Conservation (phyloP, 2,888 invertebrate genomes). For the Cerceris rybyensis region DNA sequence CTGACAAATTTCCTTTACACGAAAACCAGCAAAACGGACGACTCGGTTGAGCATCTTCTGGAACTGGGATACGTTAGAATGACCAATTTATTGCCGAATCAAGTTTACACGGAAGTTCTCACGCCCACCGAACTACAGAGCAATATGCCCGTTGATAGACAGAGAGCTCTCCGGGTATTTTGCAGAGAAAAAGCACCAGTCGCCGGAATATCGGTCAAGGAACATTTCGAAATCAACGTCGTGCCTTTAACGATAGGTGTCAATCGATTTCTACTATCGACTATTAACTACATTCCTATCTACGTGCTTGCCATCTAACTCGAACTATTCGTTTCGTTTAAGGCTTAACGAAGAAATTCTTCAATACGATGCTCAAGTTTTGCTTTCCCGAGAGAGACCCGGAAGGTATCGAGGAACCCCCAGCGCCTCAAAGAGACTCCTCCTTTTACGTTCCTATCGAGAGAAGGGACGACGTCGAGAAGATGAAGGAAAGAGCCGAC, state of each 20-base stretch:
- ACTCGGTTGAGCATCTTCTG: slow-evolving; percentile 97
- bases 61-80: slow-evolving; percentile 98
- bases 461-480: slow-evolving; percentile 96
- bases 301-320: not conserved
- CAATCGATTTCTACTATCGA: too few species aligned
- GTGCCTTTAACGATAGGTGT: slow-evolving; percentile 94
- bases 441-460: slow-evolving; percentile 95
- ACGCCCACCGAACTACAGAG: slow-evolving; percentile 90
- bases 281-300: not conserved
- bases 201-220: slow-evolving; percentile 99
- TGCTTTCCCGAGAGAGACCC: slow-evolving; percentile 97
- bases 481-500: slow-evolving; percentile 98
- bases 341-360: slow-evolving; percentile 97
- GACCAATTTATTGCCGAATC: slow-evolving; percentile 96
- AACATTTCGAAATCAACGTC: slow-evolving; percentile 99
- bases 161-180: slow-evolving; percentile 94
- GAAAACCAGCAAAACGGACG: slow-evolving; percentile 97
- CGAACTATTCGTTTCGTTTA: slow-evolving; percentile 2
- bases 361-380: slow-evolving; percentile 97
- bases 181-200: slow-evolving; percentile 98
- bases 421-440: slow-evolving; percentile 87
- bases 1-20: slow-evolving; percentile 98
- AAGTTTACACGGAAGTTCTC: slow-evolving; percentile 94
- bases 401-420: slow-evolving; percentile 88
- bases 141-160: slow-evolving; percentile 94